Evolutionary conservation across 2,888 invertebrate species (phyloP), one percentile per base, ranked within the genome.

Genomic region (Lasioglossum oenotherae): DNA sequence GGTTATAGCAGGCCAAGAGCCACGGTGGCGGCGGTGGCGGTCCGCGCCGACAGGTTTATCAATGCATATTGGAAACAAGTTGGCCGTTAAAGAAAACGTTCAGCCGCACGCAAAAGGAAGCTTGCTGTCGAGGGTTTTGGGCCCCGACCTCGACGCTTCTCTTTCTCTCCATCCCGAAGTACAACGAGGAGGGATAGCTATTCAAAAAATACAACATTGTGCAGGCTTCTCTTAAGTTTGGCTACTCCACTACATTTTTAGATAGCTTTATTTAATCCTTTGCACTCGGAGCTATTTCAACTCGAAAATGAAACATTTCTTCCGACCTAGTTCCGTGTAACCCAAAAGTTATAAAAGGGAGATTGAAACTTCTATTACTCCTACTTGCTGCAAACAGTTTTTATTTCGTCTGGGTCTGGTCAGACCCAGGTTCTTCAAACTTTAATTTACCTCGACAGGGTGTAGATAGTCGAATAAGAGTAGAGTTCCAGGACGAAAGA

Each of bases 41-140:
- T 80, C 80, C 79, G 87, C 89, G 87, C 85, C 85, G 90, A 92
- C 91, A 90, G 91, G 92, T 93, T 93, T 92, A 93, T 93, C 92
- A 92, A 93, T 92, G 93, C 92, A 92, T 93, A 92, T 92, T 93
- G 92, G 92, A 91, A 92, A 91, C 92, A 92, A 92, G 93, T 92
- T 91, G 91, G 89, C 90, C 86, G 91, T 93, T 91, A 88, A 92
- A 90, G 92, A 91, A 90, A 84, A 84, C 77, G 74, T 83, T 78
- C 79, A 35, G 23, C 53, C 19, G 76, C 84, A 76, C 85, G 88
- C 88, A 84, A 88, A 87, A 88, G 78, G 85, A 89, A 84, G 83
- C 74, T 73, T 82, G 87, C 72, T 64, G 41, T 35, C 72, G 77
- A 77, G 67, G 35, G 84, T 81, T 89, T 88, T 74, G 82, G 74